Evolutionary conservation across 2,888 invertebrate species (phyloP), one percentile per base, ranked within the genome.

Genomic region (Agrotis clavis): DNA sequence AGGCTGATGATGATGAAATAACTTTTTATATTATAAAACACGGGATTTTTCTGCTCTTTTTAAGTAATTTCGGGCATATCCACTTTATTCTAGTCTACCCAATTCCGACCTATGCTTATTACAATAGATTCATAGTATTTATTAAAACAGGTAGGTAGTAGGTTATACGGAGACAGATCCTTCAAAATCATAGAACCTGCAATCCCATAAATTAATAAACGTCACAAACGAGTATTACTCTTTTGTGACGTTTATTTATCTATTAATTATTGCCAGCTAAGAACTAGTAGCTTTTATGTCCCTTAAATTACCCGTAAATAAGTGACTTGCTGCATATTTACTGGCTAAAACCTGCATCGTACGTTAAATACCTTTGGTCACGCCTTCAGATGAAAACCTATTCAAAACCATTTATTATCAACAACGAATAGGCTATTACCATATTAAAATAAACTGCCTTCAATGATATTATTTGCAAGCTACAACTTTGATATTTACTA

Each of bases 401-500:
- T 70, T 62, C 25, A 59, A 71, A 71, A 71, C 48, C 65, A 54
- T 54, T 65, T 53, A 75, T 56, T 25, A 64, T 25, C 41, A 3
- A 21, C 47, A 14, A 47, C 51, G 7, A 73, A 45, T 48, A 50
- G n/a, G 51, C 18, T 56, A 77, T 75, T 62, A 72, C 66, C 56
- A 57, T 64, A 65, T 73, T 76, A 77, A 79, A 83, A 53, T 77
- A 76, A 41, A 78, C 68, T 62, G 74, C 79, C 69, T 41, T 82
- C 79, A 87, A 82, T 87, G 79, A 84, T 86, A 85, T 70, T 77
- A 83, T 86, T 80, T 65, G 75, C 80, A 66, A 74, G 19, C 35
- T 54, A 79, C 77, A 80, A 77, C 85, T 79, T 79, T 88, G 89
- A 84, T 88, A 88, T 89, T 89, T 86, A 81, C 79, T 81, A 84